phyloP scores from a whole-genome alignment of 2,113 vertebrate species.

The Oreocharis arfaki region DNA sequence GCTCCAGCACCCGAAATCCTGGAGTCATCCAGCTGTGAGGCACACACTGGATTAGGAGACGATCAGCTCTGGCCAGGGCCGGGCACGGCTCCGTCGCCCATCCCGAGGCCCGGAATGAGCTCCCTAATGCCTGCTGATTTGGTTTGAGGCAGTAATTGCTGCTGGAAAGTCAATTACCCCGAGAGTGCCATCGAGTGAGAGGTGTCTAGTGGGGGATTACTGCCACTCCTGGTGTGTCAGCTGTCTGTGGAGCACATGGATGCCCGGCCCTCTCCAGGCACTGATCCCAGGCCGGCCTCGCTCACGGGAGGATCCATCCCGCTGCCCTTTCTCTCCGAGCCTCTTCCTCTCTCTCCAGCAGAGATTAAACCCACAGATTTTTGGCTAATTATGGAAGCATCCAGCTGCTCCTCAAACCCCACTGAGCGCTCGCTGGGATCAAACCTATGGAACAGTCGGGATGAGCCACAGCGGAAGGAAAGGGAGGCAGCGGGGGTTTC shows the following conservation, averaged over 20 bases:
- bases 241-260: slow-evolving; percentile 61
- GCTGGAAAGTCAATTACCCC: slow-evolving; percentile 75
- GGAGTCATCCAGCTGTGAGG: slow-evolving; percentile 49
- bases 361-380: background rate
- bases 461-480: background rate
- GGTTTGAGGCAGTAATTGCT: slow-evolving; percentile 75
- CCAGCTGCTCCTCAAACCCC: background rate
- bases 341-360: background rate
- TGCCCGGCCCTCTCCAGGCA: slow-evolving; percentile 19
- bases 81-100: background rate
- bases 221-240: slow-evolving; percentile 70
- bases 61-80: slow-evolving; percentile 50
- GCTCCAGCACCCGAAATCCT: background rate
- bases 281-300: background rate
- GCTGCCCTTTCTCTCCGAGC: background rate
- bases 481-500: background rate
- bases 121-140: slow-evolving; percentile 71
- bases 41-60: slow-evolving; percentile 47
- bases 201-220: slow-evolving; percentile 71
- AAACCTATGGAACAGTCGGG: background rate
- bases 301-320: slow-evolving; percentile 22
- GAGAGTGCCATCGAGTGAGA: slow-evolving; percentile 54
- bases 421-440: background rate
- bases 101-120: slow-evolving; percentile 19
- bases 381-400: slow-evolving; percentile 29